Conservation (phyloP, 2,888 invertebrate species). For the Dryadula phaetusa region DNA sequence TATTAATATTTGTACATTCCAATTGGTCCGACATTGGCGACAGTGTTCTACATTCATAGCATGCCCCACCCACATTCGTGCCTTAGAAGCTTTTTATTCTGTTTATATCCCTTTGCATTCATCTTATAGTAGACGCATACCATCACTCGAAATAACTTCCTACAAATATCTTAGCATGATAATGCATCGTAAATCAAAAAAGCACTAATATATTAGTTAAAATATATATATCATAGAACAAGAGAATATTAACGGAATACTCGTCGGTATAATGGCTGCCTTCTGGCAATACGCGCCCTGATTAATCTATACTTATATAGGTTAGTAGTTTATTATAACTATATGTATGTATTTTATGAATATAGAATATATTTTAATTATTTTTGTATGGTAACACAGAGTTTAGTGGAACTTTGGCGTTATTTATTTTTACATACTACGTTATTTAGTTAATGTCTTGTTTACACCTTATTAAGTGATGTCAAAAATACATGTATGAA, state of each 20-base stretch:
- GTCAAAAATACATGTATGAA: background rate
- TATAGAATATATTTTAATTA: too few relatives aligned
- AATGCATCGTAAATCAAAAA: background rate
- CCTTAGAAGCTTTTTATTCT: constrained; percentile 32
- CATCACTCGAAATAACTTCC: constrained; percentile 12
- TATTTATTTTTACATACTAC: constrained; percentile 2
- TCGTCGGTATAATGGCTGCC: background rate
- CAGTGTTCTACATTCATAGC: constrained; percentile 55
- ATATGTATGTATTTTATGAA: background rate
- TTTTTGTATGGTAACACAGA: background rate
- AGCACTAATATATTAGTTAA: background rate
- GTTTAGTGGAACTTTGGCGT: background rate
- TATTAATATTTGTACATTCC: background rate
- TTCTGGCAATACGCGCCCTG: constrained; percentile 9
- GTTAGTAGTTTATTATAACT: constrained; percentile 19
- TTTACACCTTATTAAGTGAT: background rate
- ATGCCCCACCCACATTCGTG: constrained; percentile 49
- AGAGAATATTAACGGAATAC: background rate
- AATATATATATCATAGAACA: background rate
- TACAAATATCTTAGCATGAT: background rate
- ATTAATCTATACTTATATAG: constrained; percentile 17
- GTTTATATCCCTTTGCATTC: constrained; percentile 20
- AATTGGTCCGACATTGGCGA: constrained; percentile 53
- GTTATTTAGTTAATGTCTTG: background rate
- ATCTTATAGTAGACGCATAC: constrained; percentile 28